Evolutionary conservation across 2,888 invertebrate genomes (phyloP).

Genomic region (Diaphora mendica): DNA sequence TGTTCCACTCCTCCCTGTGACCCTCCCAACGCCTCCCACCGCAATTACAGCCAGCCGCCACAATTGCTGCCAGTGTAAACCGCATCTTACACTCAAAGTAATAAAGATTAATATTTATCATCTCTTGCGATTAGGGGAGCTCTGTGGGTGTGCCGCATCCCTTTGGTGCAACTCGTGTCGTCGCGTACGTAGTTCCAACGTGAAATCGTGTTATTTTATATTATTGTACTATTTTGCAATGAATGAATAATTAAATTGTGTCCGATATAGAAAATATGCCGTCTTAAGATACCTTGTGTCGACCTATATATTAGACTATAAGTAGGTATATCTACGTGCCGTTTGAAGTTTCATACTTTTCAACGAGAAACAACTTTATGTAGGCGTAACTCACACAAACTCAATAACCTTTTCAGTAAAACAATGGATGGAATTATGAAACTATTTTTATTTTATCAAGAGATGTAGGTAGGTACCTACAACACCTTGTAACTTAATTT

Average conservation of each 20-base stretch:
- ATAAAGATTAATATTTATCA: conserved; percentile 81
- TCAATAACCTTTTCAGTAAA: too few species aligned
- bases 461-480: too few species aligned
- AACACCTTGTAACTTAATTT: too few species aligned
- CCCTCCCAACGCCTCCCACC: conserved; percentile 83
- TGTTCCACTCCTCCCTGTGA: conserved; percentile 81
- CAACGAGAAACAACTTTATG: too few species aligned
- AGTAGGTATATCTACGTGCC: too few species aligned
- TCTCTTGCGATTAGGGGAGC: conserved; percentile 56
- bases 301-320: too few species aligned
- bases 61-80: conserved; percentile 68
- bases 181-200: conserved; percentile 75
- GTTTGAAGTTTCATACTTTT: too few species aligned
- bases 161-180: conserved; percentile 73
- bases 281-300: conserved; percentile 22
- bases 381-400: too few species aligned
- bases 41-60: conserved; percentile 74
- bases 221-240: conserved; percentile 59
- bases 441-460: too few species aligned
- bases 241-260: conserved; percentile 27
- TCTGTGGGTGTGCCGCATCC: conserved; percentile 76
- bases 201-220: conserved; percentile 62
- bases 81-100: conserved; percentile 69
- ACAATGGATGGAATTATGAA: too few species aligned
- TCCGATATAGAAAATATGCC: too few species aligned